Evolutionary conservation across 2,113 vertebrate species (phyloP).

Genomic region (Thermophis baileyi): DNA sequence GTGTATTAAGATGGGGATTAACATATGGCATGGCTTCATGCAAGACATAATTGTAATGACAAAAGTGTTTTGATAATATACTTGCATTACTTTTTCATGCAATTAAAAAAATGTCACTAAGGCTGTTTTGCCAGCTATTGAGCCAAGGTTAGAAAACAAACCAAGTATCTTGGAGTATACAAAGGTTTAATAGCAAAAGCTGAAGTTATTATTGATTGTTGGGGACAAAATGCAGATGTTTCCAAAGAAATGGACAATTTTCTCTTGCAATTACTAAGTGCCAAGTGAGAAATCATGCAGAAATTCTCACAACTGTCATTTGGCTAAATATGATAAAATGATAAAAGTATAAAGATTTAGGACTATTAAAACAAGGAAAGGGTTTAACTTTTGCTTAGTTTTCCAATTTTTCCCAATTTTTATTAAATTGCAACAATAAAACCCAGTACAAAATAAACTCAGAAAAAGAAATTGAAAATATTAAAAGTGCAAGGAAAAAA

Average conservation of each 20-base stretch:
- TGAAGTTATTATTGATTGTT: not conserved
- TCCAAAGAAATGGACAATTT: rapidly evolving
- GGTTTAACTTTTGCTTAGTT: not conserved
- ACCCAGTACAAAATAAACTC: not conserved
- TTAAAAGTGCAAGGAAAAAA: not conserved
- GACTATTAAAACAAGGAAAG: not conserved
- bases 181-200: not conserved
- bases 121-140: not conserved
- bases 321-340: not conserved
- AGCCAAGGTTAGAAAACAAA: not conserved
- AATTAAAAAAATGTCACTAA: not conserved
- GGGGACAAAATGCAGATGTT: not conserved
- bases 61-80: not conserved
- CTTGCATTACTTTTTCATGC: not conserved
- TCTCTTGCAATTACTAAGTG: not conserved
- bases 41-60: not conserved
- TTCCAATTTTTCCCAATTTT: not conserved
- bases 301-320: not conserved
- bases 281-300: not conserved
- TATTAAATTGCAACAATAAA: not conserved
- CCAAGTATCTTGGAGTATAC: not conserved
- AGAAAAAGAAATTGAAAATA: not conserved
- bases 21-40: constrained; percentile 1
- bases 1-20: not conserved
- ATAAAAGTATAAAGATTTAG: not conserved